Base-by-base conservation (phyloP, 2,113 vertebrate genomes). In the Leptobrachium leishanense region DNA sequence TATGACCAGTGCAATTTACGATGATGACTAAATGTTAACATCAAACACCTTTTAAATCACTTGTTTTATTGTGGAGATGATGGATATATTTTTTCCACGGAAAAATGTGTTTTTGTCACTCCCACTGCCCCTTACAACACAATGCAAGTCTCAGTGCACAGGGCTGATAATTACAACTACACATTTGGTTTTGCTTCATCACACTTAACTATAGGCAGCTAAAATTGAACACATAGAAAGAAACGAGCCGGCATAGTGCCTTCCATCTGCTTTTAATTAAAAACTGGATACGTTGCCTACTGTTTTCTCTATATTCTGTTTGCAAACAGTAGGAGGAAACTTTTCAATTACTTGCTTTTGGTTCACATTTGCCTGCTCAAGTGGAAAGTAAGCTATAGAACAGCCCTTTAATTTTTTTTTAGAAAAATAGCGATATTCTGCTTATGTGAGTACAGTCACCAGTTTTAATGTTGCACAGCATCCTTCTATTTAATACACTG, bases 211-310 rank as follows among this genome's bases (percentile, higher is more conserved):
- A 74, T 80, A 80, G 71, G 71, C 63, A 68, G 70, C 77, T 80
- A 65, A 80, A 80, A 80, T 80, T 80, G 77, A 74, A 74, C 71
- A 41, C 41, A 46, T 74, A 80, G 43, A 74, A 76, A 57, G 67
- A 79, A 80, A 76, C 65, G 72, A 68, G 72, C 68, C 41, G 66
- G 71, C 77, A 68, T 63, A 80, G 77, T 80, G 72, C 66, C 77
- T 80, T 74, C 77, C 77, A 80, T 80, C 77, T 80, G 77, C 72
- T 80, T 80, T 80, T 80, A 80, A 80, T 80, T 80, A 80, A 80
- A 80, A 80, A 80, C 71, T 80, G 70, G 70, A 68, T 68, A 80
- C 67, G 77, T 68, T 66, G 77, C 77, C 77, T 80, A 80, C 77
- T 74, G 71, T 80, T 80, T 80, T 74, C 71, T 80, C 50, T 66